Evolutionary conservation across 2,113 vertebrate species (phyloP), one percentile per base, ranked within the genome.

Genomic region (Microcebus tavaratra): DNA sequence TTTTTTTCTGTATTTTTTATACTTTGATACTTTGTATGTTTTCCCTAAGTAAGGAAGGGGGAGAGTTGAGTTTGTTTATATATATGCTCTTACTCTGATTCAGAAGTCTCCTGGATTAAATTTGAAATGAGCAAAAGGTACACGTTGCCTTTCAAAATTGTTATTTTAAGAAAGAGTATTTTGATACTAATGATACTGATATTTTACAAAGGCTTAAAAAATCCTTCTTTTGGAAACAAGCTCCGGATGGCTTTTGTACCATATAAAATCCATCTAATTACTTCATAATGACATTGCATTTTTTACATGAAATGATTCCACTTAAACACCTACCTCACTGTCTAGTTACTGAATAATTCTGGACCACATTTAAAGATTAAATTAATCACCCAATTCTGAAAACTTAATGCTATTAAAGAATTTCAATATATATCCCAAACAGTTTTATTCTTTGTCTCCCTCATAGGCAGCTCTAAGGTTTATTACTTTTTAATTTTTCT

Each of bases 191-290:
- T 50, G 36, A 36, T 9, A 50, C 10, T 79, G 10, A n/a, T 80
- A 72, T 80, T 89, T 95, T 92, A 14, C 63, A 94, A 65, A 90
- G 27, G 0, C 11, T 63, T 61, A 45, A 88, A n/a, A 59, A 39
- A 31, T 82, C 6, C 10, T 17, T 70, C n/a, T n/a, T 88, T 57
- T 78, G 70, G 13, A 82, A 96, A 63, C 18, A 83, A 92, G 6
- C 50, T 82, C n/a, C 88, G n/a, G 76, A 59, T 53, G 68, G 17
- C 29, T 76, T 94, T 68, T 91, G 39, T 82, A 36, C 29, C 61
- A 61, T 72, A 70, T 89, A 93, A 95, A 93, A 80, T 81, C 12
- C 10, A 92, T 9, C 23, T 55, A 82, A 70, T 87, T 85, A 72
- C 27, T 83, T 91, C 53, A 76, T 17, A 88, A 50, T 39, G 18